Evolutionary conservation across 92 coral and sea anemone genomes (phyloP), one percentile per base, ranked within the genome.

Genomic region (Isaurus tuberculatus): DNA sequence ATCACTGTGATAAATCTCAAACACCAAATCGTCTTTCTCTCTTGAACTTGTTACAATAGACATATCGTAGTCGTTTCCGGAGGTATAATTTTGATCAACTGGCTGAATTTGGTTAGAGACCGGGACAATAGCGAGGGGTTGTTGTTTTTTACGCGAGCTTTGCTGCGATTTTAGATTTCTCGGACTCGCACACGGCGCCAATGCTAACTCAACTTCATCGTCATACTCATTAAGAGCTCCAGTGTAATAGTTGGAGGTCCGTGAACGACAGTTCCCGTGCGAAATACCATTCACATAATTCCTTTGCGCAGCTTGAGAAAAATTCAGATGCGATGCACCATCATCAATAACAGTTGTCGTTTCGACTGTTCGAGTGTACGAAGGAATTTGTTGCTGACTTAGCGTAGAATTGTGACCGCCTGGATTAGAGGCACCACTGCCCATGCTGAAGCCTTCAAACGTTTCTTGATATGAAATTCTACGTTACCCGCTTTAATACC

Each of bases 1-100:
- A 2, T 80, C 46, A 31, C 88, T 75, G 72, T 89, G 93, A 73
- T 83, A 93, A 22, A 89, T 89, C 69, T 93, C 97, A 88, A 93
- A 93, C 51, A 86, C 34, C 26, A 93, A 81, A 65, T 91, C 94
- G 10, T 93, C 94, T 1, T 43, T 72, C 30, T 30, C 37, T 10
- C 79, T 40, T 27, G 69, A 63, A 3, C 8, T 43, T 31, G 72
- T 69, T 9, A 32, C 73, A 46, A 11, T 79, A 37, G 27, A 5
- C 22, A 15, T 11, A 40, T 29, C 79, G 36, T 22, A 72, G 73
- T 49, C 78, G 55, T 51, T 49, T 51, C 34, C 68, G 20, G 10
- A 43, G 0, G 31, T 17, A n/a, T 10, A 3, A n/a, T 55, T 75
- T 36, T 77, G 69, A 33, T 37, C 36, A 7, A 51, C 8, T 8